Evolutionary conservation across 2,113 vertebrate genomes (phyloP), one percentile per base, ranked within the genome.

Genomic region (Brachyhypopomus gauderio): DNA sequence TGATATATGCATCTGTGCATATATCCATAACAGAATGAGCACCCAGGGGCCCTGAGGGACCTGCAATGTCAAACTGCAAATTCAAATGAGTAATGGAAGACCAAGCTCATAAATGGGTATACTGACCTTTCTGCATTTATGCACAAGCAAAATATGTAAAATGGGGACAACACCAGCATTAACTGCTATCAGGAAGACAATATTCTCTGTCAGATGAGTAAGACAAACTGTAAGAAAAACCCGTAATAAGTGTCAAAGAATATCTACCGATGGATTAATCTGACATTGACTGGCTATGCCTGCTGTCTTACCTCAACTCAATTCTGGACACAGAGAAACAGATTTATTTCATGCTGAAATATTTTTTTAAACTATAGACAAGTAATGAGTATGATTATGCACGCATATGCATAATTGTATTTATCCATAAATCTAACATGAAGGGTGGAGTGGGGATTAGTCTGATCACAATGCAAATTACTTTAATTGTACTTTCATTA

Each of bases 31-130:
- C 83, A 77, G 90, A 90, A 89, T 84, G 66, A 83, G 83, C 84
- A 87, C 83, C 85, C 11, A 7, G 56, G 82, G 71, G 64, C 16
- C 63, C 79, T 14, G 11, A 34, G 83, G 85, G 84, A 90, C 86
- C 83, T 73, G 34, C 56, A 55, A 81, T 89, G 88, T 91, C 91
- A 92, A 89, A 87, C 86, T 80, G 59, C 85, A 85, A 83, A 86
- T 91, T 91, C 88, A 85, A 89, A 91, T 91, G 90, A 93, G 84
- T 89, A 92, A 92, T 91, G 84, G 85, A 87, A 72, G 77, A 88
- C 74, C 79, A 78, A 81, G 85, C 78, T 82, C 84, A 77, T 89
- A 91, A 93, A 89, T 81, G 81, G 87, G 76, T 89, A 56, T 71
- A 2, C 79, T 92, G 90, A 92, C 92, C 90, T 93, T 93, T 93